Percentiles rank a stretch among this genome's conserved stretches.
Conservation (phyloP, 1,140 invertebrate genomes). For the Platyscapa corneri region DNA sequence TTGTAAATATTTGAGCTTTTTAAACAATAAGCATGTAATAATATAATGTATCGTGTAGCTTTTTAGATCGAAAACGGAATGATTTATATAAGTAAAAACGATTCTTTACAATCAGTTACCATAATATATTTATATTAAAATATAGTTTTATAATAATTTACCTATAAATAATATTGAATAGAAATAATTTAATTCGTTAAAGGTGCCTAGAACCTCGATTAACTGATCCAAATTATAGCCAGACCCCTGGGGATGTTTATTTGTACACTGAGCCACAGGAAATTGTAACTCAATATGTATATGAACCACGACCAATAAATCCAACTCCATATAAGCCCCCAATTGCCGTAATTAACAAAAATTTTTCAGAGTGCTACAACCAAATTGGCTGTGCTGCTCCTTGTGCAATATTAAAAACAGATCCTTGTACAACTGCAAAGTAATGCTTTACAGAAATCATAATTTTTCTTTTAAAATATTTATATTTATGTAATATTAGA, state of each 20-base stretch:
- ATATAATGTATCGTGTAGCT: no score
- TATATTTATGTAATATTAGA: no score
- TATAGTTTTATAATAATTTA: no score
- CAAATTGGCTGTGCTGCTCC: background rate
- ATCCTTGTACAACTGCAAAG: background rate
- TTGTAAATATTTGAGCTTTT: no score
- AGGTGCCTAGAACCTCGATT: slow-evolving; percentile 27
- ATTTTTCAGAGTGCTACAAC: slow-evolving; percentile 12
- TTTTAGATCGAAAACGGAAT: no score
- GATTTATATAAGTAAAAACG: no score
- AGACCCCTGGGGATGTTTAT: slow-evolving; percentile 41
- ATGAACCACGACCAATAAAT: slow-evolving; percentile 49
- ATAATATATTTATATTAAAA: no score
- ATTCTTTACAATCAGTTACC: no score
- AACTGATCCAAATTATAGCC: slow-evolving; percentile 40
- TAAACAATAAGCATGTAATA: no score
- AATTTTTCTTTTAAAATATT: background rate
- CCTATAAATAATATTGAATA: no score
- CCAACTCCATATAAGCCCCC: slow-evolving; percentile 49
- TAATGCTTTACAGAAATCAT: background rate
- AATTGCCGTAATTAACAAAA: slow-evolving; percentile 39
- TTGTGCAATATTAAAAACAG: background rate
- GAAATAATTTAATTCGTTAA: background rate
- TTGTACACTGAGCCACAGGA: slow-evolving; percentile 47
- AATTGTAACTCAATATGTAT: background rate